Percentiles rank a stretch among this genome's conserved stretches.
Evolutionary conservation across 2,113 vertebrate species (phyloP).

Genomic region (Elephas maximus): DNA sequence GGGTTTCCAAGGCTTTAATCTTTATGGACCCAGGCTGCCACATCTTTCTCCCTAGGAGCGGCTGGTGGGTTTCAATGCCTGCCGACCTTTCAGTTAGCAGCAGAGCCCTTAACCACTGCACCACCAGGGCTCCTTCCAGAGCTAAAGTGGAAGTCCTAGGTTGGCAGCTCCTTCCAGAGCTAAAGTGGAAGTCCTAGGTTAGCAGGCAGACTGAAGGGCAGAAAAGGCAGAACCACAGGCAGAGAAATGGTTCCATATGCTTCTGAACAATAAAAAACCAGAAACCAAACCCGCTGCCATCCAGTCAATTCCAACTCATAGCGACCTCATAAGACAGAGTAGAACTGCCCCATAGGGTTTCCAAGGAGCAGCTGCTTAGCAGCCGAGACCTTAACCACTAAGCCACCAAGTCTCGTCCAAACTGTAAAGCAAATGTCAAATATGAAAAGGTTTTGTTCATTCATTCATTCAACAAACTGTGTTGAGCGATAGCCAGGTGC

Average conservation of each 20-base stretch:
- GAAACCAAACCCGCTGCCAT: too few relatives aligned
- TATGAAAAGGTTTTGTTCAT: not conserved
- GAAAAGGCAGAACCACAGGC: not conserved
- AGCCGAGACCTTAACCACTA: too few relatives aligned
- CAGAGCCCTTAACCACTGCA: not conserved
- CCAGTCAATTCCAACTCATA: too few relatives aligned
- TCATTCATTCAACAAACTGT: slow-evolving; percentile 9
- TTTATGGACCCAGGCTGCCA: not conserved
- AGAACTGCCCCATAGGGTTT: too few relatives aligned
- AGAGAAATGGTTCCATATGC: not conserved
- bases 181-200: not conserved
- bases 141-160: not conserved
- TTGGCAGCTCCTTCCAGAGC: not conserved
- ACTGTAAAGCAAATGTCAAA: not conserved
- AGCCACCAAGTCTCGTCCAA: not conserved
- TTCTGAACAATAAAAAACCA: not conserved
- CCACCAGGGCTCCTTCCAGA: not conserved
- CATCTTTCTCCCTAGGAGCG: too few relatives aligned
- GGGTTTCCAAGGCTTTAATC: not conserved
- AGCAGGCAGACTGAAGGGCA: not conserved
- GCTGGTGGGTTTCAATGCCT: not conserved
- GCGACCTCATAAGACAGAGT: too few relatives aligned
- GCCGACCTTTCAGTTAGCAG: not conserved
- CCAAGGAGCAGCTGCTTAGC: too few relatives aligned
- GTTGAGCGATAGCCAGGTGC: not conserved